Evolutionary conservation across 2,888 invertebrate genomes (phyloP).

Genomic region (Eupeodes latifasciatus): DNA sequence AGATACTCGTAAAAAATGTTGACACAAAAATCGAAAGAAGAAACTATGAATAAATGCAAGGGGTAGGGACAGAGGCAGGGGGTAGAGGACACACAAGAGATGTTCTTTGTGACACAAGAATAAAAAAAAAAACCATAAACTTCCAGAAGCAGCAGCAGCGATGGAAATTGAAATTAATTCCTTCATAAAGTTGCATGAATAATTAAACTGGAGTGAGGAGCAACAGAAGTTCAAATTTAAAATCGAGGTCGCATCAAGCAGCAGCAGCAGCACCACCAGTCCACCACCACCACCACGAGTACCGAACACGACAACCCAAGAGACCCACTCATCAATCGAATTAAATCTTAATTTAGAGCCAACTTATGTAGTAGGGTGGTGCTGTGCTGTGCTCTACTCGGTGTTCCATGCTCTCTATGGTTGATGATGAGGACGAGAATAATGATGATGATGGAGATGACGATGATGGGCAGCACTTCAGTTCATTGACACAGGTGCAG

Average conservation of each 20-base stretch:
- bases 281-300: not conserved
- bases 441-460: slow-evolving; percentile 20
- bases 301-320: slow-evolving; percentile 37
- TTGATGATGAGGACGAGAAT: slow-evolving; percentile 1
- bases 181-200: slow-evolving; percentile 52
- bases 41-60: slow-evolving; percentile 9
- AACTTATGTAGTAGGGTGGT: slow-evolving; percentile 12
- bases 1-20: not conserved
- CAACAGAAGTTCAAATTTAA: slow-evolving; percentile 32
- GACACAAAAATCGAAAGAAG: not conserved
- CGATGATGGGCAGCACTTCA: slow-evolving; percentile 34
- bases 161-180: slow-evolving; percentile 39
- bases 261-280: not conserved
- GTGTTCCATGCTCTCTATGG: not conserved
- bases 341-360: slow-evolving; percentile 69
- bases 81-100: not conserved
- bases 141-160: not conserved
- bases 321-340: slow-evolving; percentile 48
- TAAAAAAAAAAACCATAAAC: not conserved
- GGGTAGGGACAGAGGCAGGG: not conserved
- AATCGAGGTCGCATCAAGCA: slow-evolving; percentile 47
- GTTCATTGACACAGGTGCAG: slow-evolving; percentile 73
- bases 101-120: slow-evolving; percentile 23
- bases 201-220: slow-evolving; percentile 54
- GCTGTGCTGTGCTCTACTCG: not conserved